Evolutionary conservation across 2,797 vertebrate genomes (phyloP).

Genomic region (Distichodus sexfasciatus): DNA sequence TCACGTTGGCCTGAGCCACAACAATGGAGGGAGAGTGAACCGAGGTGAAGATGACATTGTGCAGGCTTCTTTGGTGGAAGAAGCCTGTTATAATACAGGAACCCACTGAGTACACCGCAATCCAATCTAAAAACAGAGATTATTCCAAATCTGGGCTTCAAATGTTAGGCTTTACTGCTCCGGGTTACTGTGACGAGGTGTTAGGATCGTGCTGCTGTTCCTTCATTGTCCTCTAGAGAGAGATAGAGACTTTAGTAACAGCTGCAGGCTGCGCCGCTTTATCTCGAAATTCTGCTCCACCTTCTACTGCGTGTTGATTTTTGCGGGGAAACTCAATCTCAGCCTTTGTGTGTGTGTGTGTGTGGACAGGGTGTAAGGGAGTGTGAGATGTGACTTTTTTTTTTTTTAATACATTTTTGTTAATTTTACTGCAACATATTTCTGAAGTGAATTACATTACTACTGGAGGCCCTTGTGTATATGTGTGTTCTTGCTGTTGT

Average conservation of each 20-base stretch:
- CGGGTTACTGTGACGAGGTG: background rate
- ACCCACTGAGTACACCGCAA: conserved; percentile 36
- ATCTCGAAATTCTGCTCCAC: no score
- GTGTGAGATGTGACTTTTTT: no score
- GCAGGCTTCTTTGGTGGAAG: conserved; percentile 37
- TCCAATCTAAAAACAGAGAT: conserved; percentile 41
- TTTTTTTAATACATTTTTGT: no score
- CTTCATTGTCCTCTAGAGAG: conserved; percentile 46
- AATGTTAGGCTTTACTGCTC: background rate
- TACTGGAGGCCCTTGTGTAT: conserved; percentile 19
- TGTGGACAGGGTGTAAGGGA: no score
- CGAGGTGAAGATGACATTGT: conserved; percentile 42
- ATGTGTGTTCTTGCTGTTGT: conserved; percentile 33
- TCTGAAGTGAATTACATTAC: conserved; percentile 9
- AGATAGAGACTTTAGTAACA: conserved; percentile 47
- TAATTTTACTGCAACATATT: no score
- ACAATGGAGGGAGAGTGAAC: conserved; percentile 44
- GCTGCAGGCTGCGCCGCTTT: background rate
- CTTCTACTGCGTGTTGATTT: no score
- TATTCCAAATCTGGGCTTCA: conserved; percentile 32
- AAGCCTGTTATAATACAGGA: conserved; percentile 41
- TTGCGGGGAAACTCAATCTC: no score
- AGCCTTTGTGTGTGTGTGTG: no score
- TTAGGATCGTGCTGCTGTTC: background rate
- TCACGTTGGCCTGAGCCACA: conserved; percentile 27